phyloP scores from a whole-genome alignment of 2,113 vertebrate species.

The Scytalopus superciliaris region DNA sequence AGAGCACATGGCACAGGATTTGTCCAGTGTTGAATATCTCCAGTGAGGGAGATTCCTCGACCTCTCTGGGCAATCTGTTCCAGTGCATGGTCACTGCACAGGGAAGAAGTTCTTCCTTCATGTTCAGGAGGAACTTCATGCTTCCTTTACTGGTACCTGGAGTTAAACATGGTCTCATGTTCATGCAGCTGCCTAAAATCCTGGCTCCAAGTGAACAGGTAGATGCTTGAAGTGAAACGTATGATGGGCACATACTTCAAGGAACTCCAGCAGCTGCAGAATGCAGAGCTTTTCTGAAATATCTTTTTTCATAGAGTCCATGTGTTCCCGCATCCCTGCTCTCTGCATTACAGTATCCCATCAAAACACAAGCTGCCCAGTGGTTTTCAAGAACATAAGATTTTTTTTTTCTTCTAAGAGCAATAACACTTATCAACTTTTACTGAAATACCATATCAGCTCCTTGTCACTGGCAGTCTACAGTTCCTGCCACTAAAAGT shows the following conservation, averaged over 20 bases:
- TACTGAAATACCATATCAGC: slow-evolving; percentile 64
- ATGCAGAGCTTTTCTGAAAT: neutral
- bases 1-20: neutral
- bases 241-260: neutral
- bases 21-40: neutral
- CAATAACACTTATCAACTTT: slow-evolving; percentile 59
- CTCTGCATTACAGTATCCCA: slow-evolving; percentile 31
- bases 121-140: neutral
- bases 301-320: neutral
- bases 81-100: neutral
- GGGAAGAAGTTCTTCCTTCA: neutral
- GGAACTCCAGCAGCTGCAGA: neutral
- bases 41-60: neutral
- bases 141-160: neutral
- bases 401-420: slow-evolving; percentile 50
- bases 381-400: slow-evolving; percentile 35
- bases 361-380: slow-evolving; percentile 66
- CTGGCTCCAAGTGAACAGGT: neutral
- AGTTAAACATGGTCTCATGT: neutral
- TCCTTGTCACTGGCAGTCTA: slow-evolving; percentile 62
- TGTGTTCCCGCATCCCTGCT: slow-evolving; percentile 22
- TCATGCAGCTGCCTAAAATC: neutral
- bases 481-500: slow-evolving; percentile 62
- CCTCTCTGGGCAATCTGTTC: neutral
- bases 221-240: neutral